phyloP scores from a whole-genome alignment of 2,113 vertebrate genomes.

The Channa argus region DNA sequence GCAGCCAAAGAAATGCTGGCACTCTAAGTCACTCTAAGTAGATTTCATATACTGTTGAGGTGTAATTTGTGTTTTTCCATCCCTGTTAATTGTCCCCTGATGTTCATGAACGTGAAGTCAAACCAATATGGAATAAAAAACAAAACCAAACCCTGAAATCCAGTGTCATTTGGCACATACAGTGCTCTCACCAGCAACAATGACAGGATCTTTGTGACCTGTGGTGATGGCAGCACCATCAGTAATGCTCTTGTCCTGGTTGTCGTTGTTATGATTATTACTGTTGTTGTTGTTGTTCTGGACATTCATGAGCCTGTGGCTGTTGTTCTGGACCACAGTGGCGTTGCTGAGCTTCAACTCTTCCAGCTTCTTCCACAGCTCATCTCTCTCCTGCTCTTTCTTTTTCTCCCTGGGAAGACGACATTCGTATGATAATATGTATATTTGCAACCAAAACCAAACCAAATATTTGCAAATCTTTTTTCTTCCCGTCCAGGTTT shows the following conservation, averaged over 20 bases:
- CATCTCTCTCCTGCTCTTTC: conserved; percentile 96
- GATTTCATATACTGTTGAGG: conserved; percentile 86
- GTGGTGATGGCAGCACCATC: conserved; percentile 7
- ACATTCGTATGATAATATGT: no score
- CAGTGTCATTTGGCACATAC: conserved; percentile 85
- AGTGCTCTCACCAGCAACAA: conserved; percentile 29
- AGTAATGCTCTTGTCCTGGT: conserved; percentile 41
- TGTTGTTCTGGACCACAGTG: conserved; percentile 87
- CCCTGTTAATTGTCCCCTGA: conserved; percentile 47
- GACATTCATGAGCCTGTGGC: conserved; percentile 47
- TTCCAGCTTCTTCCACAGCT: conserved; percentile 95
- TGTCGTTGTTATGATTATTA: conserved; percentile 23
- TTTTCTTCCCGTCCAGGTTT: no score
- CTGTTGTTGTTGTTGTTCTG: conserved; percentile 44
- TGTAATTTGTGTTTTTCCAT: conserved; percentile 79
- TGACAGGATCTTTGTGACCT: conserved; percentile 35
- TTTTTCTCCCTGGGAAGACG: conserved; percentile 91
- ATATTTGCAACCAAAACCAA: no score
- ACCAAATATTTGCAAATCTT: no score
- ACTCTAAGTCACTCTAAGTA: conserved; percentile 70
- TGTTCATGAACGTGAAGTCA: conserved; percentile 71
- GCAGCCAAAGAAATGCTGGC: conserved; percentile 83
- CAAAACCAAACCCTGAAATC: conserved; percentile 39
- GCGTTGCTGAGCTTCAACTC: conserved; percentile 87
- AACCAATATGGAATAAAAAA: conserved; percentile 75